A percentile compares a stretch with the other conserved stretches of the same genome.
These are phyloP conservation scores for Rhagium mordax DNA, from an alignment of 2,888 invertebrate genomes.

Conservation along the genomic window DNA sequence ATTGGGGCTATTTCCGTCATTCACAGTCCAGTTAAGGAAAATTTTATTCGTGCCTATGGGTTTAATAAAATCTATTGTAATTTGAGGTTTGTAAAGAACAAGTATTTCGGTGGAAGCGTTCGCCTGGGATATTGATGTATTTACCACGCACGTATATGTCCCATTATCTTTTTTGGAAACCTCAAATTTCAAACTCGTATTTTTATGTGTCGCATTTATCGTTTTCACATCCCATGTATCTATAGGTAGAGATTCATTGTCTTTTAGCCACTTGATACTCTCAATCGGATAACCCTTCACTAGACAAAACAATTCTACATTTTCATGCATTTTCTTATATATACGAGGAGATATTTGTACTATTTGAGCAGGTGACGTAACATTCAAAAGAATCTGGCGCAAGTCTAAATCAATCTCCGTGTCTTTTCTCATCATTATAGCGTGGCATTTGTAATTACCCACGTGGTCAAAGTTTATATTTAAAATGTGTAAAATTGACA, in stretches of 20 bases:
- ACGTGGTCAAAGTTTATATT: conserved; percentile 74
- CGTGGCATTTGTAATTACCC: conserved; percentile 76
- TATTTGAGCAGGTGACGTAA: conserved; percentile 72
- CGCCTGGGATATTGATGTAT: conserved; percentile 59
- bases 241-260: conserved; percentile 69
- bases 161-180: conserved; percentile 83
- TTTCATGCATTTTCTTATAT: conserved; percentile 72
- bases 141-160: conserved; percentile 75
- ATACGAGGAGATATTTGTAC: conserved; percentile 68
- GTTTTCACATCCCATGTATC: conserved; percentile 60
- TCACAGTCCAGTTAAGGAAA: conserved; percentile 87
- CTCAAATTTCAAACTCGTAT: conserved; percentile 74
- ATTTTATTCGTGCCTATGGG: conserved; percentile 83
- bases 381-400: conserved; percentile 64
- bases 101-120: conserved; percentile 65
- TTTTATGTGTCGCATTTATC: conserved; percentile 74
- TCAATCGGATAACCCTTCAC: conserved; percentile 76
- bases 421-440: conserved; percentile 67
- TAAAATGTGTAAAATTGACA: conserved; percentile 72
- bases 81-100: conserved; percentile 81
- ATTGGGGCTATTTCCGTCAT: conserved; percentile 82
- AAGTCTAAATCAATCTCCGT: conserved; percentile 63
- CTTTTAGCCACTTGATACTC: conserved; percentile 75
- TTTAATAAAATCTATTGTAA: conserved; percentile 81
- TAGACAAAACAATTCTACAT: conserved; percentile 72